Base-by-base conservation (phyloP, 2,113 vertebrate genomes). In the Labeo rohita region DNA sequence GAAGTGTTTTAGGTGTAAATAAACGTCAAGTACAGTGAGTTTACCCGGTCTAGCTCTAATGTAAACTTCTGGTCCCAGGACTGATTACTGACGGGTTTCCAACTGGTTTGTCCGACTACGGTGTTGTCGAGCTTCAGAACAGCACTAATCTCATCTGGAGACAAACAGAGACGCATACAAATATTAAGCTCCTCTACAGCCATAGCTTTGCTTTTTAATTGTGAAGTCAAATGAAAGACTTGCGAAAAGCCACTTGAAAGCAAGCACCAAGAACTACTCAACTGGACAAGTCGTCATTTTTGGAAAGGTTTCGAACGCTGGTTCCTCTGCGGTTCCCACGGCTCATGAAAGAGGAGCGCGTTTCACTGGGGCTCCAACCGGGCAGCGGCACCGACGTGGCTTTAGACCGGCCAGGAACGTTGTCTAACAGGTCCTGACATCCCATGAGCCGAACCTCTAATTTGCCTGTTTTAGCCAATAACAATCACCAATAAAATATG, bases 1-100 rank as follows among this genome's bases (percentile, higher is more conserved):
- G 8, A 16, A 21, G 12, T 12, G 36, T 45, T 15, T 68, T 23
- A 59, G 52, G 39, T 59, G n/a, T 28, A 21, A 70, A 47, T 76
- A 18, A 70, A 39, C 8, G 12, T 16, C 52, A 43, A 34, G 49
- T 56, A 34, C n/a, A 23, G 3, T 6, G 8, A 21, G 28, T 56
- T 54, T 98, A 99, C 98, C 97, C 98, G 95, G 93, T 99, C 98
- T 87, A 99, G 96, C 92, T 99, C 98, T 95, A 99, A 95, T 90
- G 98, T 98, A 95, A 99, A 99, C 94, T 99, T 99, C 94, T 99
- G 98, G 93, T 99, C 98, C 98, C 98, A 99, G 28, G 98, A 96
- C 93, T 99, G 98, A 95, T 99, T 99, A 84, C 97, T 98, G 95
- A 97, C 96, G 0, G 97, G 95, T 91, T 96, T 99, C 98, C 98